These are phyloP conservation scores for Motacilla tschutschensis DNA, from an alignment of 2,113 vertebrate species.

Conservation along the genomic window DNA sequence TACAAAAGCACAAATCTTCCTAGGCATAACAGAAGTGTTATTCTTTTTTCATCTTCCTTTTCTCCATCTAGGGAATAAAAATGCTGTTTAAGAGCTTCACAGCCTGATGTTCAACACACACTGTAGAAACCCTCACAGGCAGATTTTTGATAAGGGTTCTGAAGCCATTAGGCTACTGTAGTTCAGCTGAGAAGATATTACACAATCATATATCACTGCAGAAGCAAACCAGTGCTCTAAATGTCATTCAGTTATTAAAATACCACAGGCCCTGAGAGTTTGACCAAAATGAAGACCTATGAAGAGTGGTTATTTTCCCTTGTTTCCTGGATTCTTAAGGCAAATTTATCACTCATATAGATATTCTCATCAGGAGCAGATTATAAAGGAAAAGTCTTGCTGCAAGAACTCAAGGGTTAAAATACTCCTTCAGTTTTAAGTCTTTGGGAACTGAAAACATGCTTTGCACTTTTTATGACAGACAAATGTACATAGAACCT, in stretches of 20 bases:
- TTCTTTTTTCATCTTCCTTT: neutral
- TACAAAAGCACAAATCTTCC: neutral
- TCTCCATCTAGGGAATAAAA: neutral
- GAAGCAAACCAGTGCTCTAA: slow-evolving; percentile 7
- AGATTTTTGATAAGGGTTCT: slow-evolving; percentile 9
- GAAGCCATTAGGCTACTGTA: neutral
- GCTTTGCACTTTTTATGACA: neutral
- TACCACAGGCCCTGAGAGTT: neutral
- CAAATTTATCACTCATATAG: neutral
- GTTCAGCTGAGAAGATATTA: neutral
- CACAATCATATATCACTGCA: neutral
- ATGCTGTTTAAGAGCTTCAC: neutral
- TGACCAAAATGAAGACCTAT: slow-evolving; percentile 26
- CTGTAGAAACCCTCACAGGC: neutral
- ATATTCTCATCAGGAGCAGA: neutral
- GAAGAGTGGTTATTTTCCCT: neutral
- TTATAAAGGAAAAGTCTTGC: neutral
- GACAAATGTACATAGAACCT: neutral
- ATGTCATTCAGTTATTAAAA: slow-evolving; percentile 48
- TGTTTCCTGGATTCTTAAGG: neutral
- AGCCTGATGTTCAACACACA: neutral
- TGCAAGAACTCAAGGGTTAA: neutral
- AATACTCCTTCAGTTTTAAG: neutral
- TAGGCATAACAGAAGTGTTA: neutral
- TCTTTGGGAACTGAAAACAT: neutral